These are phyloP conservation scores for Littorina saxatilis DNA, from an alignment of 1,140 invertebrate genomes.

Conservation along the genomic window DNA sequence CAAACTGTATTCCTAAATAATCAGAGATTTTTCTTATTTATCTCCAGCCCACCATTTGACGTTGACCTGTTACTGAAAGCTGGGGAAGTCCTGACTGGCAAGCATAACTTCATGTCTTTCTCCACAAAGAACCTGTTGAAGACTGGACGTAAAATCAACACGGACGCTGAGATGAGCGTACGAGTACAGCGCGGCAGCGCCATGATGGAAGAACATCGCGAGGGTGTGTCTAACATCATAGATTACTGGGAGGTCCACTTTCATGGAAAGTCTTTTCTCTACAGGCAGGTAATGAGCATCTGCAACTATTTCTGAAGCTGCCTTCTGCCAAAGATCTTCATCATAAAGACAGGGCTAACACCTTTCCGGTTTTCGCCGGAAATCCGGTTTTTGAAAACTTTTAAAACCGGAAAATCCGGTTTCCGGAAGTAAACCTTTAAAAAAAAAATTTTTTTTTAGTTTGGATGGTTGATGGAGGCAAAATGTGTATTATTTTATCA, in stretches of 20 bases:
- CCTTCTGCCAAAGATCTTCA: too few relatives aligned
- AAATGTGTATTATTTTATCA: too few relatives aligned
- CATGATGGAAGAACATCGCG: background rate
- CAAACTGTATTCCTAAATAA: too few relatives aligned
- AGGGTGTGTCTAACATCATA: background rate
- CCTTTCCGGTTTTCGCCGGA: too few relatives aligned
- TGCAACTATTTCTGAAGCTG: too few relatives aligned
- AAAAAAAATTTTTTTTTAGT: too few relatives aligned
- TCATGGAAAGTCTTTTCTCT: background rate
- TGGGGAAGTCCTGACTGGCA: constrained; percentile 5
- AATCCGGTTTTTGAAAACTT: too few relatives aligned
- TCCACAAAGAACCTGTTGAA: background rate
- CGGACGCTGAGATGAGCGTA: background rate
- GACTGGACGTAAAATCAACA: background rate
- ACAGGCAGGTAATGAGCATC: constrained; percentile 27
- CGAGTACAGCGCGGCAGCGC: background rate
- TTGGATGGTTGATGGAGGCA: too few relatives aligned
- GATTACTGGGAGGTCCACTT: constrained; percentile 33
- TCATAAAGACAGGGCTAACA: too few relatives aligned
- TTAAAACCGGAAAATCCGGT: too few relatives aligned
- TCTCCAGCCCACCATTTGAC: constrained; percentile 27
- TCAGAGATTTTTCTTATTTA: too few relatives aligned
- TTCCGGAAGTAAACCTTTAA: too few relatives aligned
- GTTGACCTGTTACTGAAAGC: constrained; percentile 23
- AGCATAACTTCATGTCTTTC: constrained; percentile 32